These are phyloP conservation scores for Xestia c-nigrum DNA, from an alignment of 2,888 invertebrate genomes.

Conservation along the genomic window DNA sequence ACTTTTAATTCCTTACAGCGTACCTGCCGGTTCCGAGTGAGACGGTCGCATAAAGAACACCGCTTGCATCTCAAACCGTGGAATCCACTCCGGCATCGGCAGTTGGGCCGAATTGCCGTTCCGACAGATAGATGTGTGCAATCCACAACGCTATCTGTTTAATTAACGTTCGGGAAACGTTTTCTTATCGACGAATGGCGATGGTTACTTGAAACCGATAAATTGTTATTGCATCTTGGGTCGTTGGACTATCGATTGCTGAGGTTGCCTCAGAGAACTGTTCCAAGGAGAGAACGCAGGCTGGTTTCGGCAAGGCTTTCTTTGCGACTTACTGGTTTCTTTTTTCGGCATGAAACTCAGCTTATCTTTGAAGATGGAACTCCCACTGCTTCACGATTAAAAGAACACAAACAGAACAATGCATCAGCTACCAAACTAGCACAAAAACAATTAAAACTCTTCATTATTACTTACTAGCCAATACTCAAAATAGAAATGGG, in stretches of 20 bases:
- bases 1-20: conserved; percentile 46
- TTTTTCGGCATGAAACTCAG: conserved; percentile 12
- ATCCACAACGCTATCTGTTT: conserved; percentile 69
- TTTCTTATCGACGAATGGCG: conserved; percentile 72
- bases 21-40: conserved; percentile 10
- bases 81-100: conserved; percentile 37
- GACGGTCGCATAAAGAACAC: conserved; percentile 45
- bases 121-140: conserved; percentile 61
- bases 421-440: neutral
- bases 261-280: conserved; percentile 39
- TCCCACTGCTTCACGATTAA: neutral
- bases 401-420: neutral
- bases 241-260: conserved; percentile 81
- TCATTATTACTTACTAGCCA: neutral
- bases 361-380: conserved; percentile 1
- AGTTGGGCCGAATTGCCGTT: conserved; percentile 48
- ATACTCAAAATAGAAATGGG: neutral
- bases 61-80: conserved; percentile 41
- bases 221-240: conserved; percentile 75
- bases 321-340: conserved; percentile 3
- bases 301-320: conserved; percentile 51
- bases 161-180: conserved; percentile 73
- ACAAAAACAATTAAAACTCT: neutral
- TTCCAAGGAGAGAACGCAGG: conserved; percentile 37
- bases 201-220: conserved; percentile 73